These are phyloP conservation scores for Petrocephalus zakoni DNA, from an alignment of 2,113 vertebrate species.

Conservation along the genomic window DNA sequence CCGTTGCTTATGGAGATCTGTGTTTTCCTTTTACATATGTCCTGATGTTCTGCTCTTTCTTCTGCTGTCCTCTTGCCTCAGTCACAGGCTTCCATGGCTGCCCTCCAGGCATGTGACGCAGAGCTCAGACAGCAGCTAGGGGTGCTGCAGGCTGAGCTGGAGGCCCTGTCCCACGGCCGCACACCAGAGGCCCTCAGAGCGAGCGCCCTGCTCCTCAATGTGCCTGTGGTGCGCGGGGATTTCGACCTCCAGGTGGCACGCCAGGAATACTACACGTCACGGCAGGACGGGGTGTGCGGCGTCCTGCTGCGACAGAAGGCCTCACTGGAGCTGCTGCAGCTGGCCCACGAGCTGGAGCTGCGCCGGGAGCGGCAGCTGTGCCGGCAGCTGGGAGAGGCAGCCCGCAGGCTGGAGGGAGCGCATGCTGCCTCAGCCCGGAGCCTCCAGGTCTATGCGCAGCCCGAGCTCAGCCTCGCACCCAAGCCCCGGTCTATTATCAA, in stretches of 20 bases:
- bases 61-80: conserved; percentile 26
- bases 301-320: conserved; percentile 79
- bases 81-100: conserved; percentile 48
- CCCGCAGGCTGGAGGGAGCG: conserved; percentile 56
- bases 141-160: conserved; percentile 64
- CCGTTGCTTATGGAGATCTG: not conserved
- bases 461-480: conserved; percentile 46
- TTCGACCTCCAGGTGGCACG: conserved; percentile 70
- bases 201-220: conserved; percentile 65
- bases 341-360: conserved; percentile 74
- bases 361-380: conserved; percentile 56
- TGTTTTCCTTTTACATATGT: not conserved
- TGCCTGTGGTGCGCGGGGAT: conserved; percentile 71
- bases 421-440: conserved; percentile 43
- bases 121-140: conserved; percentile 64
- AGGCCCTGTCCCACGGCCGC: conserved; percentile 58
- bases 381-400: conserved; percentile 58
- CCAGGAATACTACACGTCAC: conserved; percentile 65
- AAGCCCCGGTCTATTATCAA: conserved; percentile 61
- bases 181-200: conserved; percentile 68
- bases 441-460: conserved; percentile 58
- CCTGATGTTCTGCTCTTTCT: not conserved
- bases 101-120: conserved; percentile 54
- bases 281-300: conserved; percentile 71
- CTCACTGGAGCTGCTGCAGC: conserved; percentile 76